phyloP scores from a whole-genome alignment of 2,888 invertebrate species.

The Apotomis capreana region DNA sequence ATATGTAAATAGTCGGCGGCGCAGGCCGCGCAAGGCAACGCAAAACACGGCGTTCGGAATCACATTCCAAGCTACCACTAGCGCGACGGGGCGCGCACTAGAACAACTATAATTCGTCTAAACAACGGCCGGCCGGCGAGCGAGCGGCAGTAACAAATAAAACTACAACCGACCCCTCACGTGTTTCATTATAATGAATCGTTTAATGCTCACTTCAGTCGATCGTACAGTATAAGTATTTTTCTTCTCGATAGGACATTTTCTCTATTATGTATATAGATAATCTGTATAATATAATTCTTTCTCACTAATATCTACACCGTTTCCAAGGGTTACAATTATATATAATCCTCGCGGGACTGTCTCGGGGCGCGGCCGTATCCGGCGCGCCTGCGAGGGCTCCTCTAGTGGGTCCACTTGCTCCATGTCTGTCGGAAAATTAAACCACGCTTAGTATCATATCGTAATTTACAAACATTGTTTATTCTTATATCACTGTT shows the following conservation, averaged over 20 bases:
- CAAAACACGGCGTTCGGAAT: constrained; percentile 71
- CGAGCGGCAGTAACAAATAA: constrained; percentile 67
- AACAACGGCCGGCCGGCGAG: constrained; percentile 53
- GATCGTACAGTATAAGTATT: constrained; percentile 76
- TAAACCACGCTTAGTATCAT: constrained; percentile 16
- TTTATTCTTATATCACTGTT: background rate
- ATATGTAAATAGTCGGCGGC: constrained; percentile 69
- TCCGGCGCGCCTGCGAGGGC: constrained; percentile 53
- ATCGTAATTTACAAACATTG: no score
- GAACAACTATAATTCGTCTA: constrained; percentile 66
- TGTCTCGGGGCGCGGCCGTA: constrained; percentile 46
- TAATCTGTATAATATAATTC: constrained; percentile 82
- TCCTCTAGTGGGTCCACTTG: constrained; percentile 79
- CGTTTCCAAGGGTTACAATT: constrained; percentile 79
- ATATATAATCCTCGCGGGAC: constrained; percentile 71
- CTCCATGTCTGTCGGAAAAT: constrained; percentile 73
- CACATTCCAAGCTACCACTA: constrained; percentile 74
- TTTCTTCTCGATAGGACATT: constrained; percentile 79
- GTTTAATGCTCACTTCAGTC: constrained; percentile 77
- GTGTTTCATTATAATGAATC: constrained; percentile 72
- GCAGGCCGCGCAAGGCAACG: constrained; percentile 64
- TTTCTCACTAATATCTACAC: constrained; percentile 84
- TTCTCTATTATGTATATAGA: constrained; percentile 82
- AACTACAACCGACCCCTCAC: constrained; percentile 72
- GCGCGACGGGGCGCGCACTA: constrained; percentile 58